phyloP scores from a whole-genome alignment of 2,113 vertebrate species.

The Callopanchax toddi region DNA sequence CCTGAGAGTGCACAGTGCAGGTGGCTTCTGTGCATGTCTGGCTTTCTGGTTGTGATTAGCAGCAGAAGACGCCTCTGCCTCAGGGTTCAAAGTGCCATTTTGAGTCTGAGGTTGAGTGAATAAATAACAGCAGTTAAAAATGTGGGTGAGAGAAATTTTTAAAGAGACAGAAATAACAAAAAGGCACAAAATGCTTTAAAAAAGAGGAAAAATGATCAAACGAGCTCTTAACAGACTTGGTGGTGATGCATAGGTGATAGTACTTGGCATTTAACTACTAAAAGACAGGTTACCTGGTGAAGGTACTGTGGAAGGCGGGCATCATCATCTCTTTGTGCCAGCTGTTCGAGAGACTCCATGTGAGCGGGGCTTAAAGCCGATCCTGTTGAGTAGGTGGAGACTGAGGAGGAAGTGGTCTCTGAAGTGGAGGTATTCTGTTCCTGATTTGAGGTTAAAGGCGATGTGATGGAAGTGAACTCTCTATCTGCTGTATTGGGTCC shows the following conservation, averaged over 20 bases:
- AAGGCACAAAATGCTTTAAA: too few species aligned
- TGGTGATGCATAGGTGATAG: background rate
- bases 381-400: conserved; percentile 35
- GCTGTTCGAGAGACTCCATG: conserved; percentile 56
- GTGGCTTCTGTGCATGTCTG: background rate
- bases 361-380: conserved; percentile 22
- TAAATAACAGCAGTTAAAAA: conserved; percentile 30
- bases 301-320: conserved; percentile 74
- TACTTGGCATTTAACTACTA: background rate
- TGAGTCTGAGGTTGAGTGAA: conserved; percentile 30
- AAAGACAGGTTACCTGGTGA: conserved; percentile 74
- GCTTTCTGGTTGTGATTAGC: conserved; percentile 10
- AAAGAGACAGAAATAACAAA: conserved; percentile 4
- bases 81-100: conserved; percentile 36
- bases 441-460: conserved; percentile 20
- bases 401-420: conserved; percentile 27
- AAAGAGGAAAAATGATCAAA: background rate
- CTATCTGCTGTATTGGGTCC: conserved; percentile 2
- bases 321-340: conserved; percentile 73
- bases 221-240: background rate
- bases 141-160: background rate
- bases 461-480: conserved; percentile 29
- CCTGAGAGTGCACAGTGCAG: background rate
- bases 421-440: conserved; percentile 38
- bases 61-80: conserved; percentile 36